These are phyloP conservation scores for Lasaia peninsularis DNA, from an alignment of 1,140 invertebrate species.

Conservation along the genomic window DNA sequence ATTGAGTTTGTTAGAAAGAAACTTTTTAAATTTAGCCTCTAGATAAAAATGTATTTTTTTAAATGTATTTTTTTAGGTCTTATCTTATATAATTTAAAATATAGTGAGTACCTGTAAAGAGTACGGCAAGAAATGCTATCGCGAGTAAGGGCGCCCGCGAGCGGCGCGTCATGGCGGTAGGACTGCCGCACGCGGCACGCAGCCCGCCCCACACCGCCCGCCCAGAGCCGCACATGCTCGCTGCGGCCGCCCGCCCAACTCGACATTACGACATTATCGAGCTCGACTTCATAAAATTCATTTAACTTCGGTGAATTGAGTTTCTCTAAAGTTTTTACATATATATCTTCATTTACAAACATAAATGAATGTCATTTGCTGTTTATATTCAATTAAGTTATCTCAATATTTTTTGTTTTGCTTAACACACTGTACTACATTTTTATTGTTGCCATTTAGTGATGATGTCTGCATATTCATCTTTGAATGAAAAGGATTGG, in stretches of 20 bases:
- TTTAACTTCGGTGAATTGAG: background rate
- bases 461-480: too few relatives aligned
- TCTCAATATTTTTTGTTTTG: too few relatives aligned
- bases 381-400: too few relatives aligned
- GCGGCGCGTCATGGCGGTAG: slow-evolving; percentile 57
- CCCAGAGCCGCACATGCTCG: slow-evolving; percentile 28
- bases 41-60: background rate
- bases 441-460: too few relatives aligned
- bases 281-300: slow-evolving; percentile 1
- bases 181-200: slow-evolving; percentile 42
- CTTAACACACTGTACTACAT: too few relatives aligned
- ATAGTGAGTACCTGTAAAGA: slow-evolving; percentile 56
- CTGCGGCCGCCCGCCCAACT: slow-evolving; percentile 12
- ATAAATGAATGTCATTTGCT: background rate
- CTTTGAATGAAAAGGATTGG: too few relatives aligned
- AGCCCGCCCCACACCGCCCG: slow-evolving; percentile 19
- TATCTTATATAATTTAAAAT: background rate
- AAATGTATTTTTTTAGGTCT: background rate
- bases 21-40: background rate
- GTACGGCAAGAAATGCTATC: slow-evolving; percentile 46
- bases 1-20: background rate
- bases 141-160: slow-evolving; percentile 53
- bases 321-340: slow-evolving; percentile 5
- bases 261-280: slow-evolving; percentile 6
- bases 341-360: background rate